Evolutionary conservation across 1,140 invertebrate species (phyloP), one percentile per base, ranked within the genome.

Genomic region (Magallana gigas): DNA sequence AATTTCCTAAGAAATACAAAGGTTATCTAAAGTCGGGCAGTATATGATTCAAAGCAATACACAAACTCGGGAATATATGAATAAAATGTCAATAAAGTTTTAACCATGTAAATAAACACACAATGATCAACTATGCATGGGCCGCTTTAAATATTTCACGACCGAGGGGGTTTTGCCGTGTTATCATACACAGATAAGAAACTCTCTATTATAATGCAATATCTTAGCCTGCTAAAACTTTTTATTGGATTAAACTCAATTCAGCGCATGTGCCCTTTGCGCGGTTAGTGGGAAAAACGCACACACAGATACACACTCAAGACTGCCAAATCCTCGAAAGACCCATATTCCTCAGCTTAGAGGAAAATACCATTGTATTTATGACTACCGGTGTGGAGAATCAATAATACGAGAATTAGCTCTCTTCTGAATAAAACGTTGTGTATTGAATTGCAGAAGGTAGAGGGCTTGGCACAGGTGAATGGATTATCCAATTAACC

Each of bases 401-500:
- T 76, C 68, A 76, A 76, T 76, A 76, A 76, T 76, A 76, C 68
- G 81, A 18, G 81, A 83, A 57, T 83, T 83, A 57, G 81, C 81
- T 57, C 48, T 83, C 48, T 57, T 57, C 48, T 83, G 48, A 58
- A 83, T 83, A 83, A 57, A 83, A 83, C 81, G 81, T 83, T 83
- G 81, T 83, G 81, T 83, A 83, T 83, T 83, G 81, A 83, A 83
- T 83, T 83, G 81, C 81, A 58, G 48, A 57, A 83, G 81, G 48
- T 83, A 57, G 18, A 9, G 57, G 81, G 81, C 81, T 58, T 23
- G 36, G 6, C 16, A 83, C 14, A 23, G 81, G 81, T 57, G 18
- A n/a, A 83, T 57, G 81, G 81, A 83, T 83, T 83, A 83, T 83
- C 48, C 81, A 83, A n/a, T 57, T 83, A 57, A 57, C 57, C 14